phyloP scores from a whole-genome alignment of 23 tunicate species.

The Styela clava region DNA sequence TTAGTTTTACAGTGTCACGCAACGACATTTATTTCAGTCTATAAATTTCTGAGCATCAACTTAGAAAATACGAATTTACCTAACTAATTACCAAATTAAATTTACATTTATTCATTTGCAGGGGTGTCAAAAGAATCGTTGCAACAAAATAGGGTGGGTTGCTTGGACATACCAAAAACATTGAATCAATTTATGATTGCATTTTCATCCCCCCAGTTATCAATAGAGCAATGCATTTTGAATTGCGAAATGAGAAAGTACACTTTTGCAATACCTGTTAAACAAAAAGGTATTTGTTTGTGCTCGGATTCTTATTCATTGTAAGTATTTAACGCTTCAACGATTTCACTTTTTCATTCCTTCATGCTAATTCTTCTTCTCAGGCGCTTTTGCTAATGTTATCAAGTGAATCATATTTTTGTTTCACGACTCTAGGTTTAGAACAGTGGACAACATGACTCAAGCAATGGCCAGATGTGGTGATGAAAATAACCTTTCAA shows the following conservation, averaged over 20 bases:
- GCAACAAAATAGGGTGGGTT: neutral
- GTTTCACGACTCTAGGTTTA: neutral
- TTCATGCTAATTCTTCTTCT: neutral
- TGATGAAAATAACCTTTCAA: neutral
- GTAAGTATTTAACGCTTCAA: too few relatives aligned
- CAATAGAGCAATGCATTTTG: constrained; percentile 8
- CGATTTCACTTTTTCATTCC: too few relatives aligned
- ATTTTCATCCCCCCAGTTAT: neutral
- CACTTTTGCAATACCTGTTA: neutral
- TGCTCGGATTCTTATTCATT: constrained; percentile 3
- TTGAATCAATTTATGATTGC: neutral
- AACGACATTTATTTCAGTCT: too few relatives aligned
- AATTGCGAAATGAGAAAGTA: neutral
- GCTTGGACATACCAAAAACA: neutral
- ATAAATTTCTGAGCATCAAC: too few relatives aligned
- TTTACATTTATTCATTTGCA: neutral
- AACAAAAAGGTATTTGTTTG: neutral
- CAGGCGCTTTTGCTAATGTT: neutral
- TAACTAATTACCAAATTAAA: too few relatives aligned
- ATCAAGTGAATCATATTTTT: too few relatives aligned
- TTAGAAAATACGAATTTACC: too few relatives aligned
- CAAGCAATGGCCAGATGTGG: neutral
- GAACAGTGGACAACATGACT: neutral
- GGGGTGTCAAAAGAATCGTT: neutral
- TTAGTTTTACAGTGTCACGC: too few relatives aligned